Base-by-base conservation (phyloP, 1,140 invertebrate species). In the Prorops nasuta region DNA sequence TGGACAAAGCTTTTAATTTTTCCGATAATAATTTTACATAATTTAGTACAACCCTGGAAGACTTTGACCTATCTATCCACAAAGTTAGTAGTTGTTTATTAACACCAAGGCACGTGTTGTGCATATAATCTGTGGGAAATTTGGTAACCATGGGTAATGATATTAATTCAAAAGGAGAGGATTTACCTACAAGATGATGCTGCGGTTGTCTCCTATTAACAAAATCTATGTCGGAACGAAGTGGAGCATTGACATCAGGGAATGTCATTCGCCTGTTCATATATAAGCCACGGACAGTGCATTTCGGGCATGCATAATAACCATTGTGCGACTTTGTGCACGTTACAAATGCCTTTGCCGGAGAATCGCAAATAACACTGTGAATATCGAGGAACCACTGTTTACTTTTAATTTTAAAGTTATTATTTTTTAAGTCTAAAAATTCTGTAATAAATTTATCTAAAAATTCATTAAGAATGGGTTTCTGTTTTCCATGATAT, bases 111-210 rank as follows among this genome's bases (percentile, higher is more conserved):
- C n/a, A n/a, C n/a, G n/a, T n/a, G n/a, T n/a, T n/a, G 58, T 2
- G 58, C 60, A 58, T 53, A 37, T 57, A 60, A 31, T 65, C 57
- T 15, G 46, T 35, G 14, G 60, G 57, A 39, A 65, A 36, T 14
- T 34, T 3, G 7, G 39, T 35, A 18, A 66, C 56, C 44, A 64
- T 41, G 3, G 38, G 43, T n/a, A 66, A 1, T 3, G 36, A 3
- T 19, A 53, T 19, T 44, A 21, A 9, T 48, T 47, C 48, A 1
- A 60, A 39, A 8, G 38, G 44, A 0, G 49, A 49, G 3, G 12
- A n/a, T n/a, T n/a, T n/a, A n/a, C n/a, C 21, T n/a, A 48, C 45
- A 9, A 15, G 12, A 32, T 61, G 54, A 38, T 55, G 50, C 14
- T 51, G 35, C 42, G 31, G 14, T 14, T 55, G 15, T 34, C 6